These are phyloP conservation scores for Festucalex cinctus DNA, from an alignment of 2,113 vertebrate species.

Conservation along the genomic window DNA sequence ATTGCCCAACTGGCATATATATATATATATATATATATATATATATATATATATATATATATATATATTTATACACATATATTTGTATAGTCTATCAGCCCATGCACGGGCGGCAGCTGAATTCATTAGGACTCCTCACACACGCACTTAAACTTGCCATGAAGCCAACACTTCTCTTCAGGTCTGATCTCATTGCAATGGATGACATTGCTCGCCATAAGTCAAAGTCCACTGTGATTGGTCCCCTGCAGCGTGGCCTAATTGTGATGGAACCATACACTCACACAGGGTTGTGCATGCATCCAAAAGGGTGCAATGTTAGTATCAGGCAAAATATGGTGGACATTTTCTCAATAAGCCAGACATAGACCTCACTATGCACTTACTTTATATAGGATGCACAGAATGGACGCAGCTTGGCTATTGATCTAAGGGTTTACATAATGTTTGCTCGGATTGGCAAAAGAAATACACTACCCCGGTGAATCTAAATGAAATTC, in stretches of 20 bases:
- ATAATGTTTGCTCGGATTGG: too few relatives aligned
- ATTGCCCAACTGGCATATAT: background rate
- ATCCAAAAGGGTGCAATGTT: background rate
- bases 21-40: background rate
- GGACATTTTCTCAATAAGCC: background rate
- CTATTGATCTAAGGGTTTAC: too few relatives aligned
- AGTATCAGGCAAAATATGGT: background rate
- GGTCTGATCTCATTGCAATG: constrained; percentile 9
- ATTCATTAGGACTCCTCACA: constrained; percentile 1
- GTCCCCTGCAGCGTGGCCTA: background rate
- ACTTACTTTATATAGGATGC: too few relatives aligned
- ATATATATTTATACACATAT: background rate
- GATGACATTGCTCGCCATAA: background rate
- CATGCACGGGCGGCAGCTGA: background rate
- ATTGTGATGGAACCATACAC: background rate
- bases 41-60: background rate
- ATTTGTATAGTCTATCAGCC: constrained; percentile 4
- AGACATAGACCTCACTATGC: too few relatives aligned
- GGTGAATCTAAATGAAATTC: too few relatives aligned
- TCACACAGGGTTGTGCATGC: background rate
- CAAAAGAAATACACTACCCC: too few relatives aligned
- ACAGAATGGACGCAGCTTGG: too few relatives aligned
- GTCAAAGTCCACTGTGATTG: constrained; percentile 7
- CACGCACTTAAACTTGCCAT: constrained; percentile 1
- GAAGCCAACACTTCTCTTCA: constrained; percentile 7